Evolutionary conservation across 2,113 vertebrate genomes (phyloP).

Genomic region (Lycaon pictus): DNA sequence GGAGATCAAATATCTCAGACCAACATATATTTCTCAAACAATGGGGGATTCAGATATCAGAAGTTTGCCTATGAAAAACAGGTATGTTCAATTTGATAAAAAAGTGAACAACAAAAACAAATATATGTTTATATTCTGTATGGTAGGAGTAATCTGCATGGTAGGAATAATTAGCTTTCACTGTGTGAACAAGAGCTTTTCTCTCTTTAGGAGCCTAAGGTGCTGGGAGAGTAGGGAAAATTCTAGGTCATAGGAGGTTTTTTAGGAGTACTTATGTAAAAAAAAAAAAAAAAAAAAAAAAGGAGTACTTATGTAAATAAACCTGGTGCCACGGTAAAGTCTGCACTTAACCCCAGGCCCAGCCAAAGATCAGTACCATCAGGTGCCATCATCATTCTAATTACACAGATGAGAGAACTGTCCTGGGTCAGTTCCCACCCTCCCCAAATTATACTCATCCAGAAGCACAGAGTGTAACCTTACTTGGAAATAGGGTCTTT

Average conservation of each 20-base stretch:
- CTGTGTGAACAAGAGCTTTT: not conserved
- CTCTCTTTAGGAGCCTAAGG: not conserved
- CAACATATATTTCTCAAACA: constrained; percentile 30
- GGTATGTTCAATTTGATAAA: constrained; percentile 46
- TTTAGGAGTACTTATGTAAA: not conserved
- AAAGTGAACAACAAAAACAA: not conserved
- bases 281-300: too few relatives aligned
- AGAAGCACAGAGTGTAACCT: not conserved
- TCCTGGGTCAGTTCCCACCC: not conserved
- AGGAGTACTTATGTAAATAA: not conserved
- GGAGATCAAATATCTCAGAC: not conserved
- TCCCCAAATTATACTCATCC: not conserved
- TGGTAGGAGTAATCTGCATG: too few relatives aligned
- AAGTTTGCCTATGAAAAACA: fast-evolving
- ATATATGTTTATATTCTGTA: not conserved
- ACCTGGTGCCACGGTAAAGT: not conserved
- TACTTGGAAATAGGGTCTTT: not conserved
- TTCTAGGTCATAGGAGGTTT: not conserved
- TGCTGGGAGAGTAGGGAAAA: not conserved
- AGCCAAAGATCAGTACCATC: not conserved
- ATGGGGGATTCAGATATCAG: not conserved
- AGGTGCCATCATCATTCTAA: not conserved
- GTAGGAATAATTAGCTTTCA: not conserved
- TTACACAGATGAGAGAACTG: not conserved
- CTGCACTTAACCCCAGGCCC: not conserved